Evolutionary conservation across 53 echinoderm and acorn worm genomes (phyloP).

Genomic region (Apostichopus leukothele): DNA sequence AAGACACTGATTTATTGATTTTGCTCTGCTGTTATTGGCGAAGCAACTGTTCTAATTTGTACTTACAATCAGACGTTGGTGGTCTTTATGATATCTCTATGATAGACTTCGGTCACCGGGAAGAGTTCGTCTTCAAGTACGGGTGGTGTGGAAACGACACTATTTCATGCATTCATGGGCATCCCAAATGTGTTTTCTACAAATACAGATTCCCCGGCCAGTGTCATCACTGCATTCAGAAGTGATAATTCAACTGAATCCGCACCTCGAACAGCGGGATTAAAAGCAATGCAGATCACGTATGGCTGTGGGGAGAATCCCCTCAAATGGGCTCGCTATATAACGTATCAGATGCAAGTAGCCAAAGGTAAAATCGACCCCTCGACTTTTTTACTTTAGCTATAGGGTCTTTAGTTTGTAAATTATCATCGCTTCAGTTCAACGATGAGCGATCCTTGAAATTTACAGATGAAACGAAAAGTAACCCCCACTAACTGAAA

Average conservation of each 20-base stretch:
- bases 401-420: too few species aligned
- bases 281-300: constrained; percentile 53
- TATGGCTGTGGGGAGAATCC: constrained; percentile 48
- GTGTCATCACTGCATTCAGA: constrained; percentile 37
- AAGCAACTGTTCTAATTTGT: constrained; percentile 26
- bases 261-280: constrained; percentile 37
- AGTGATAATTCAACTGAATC: constrained; percentile 46
- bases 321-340: constrained; percentile 53
- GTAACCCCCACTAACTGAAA: too few species aligned
- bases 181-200: constrained; percentile 56
- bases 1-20: constrained; percentile 53
- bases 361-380: constrained; percentile 56
- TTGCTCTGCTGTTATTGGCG: constrained; percentile 50
- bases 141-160: constrained; percentile 69
- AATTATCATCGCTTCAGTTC: too few species aligned
- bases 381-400: background rate
- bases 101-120: constrained; percentile 46
- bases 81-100: constrained; percentile 18
- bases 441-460: too few species aligned
- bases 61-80: constrained; percentile 8
- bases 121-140: constrained; percentile 26
- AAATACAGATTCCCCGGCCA: constrained; percentile 53
- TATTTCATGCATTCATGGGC: constrained; percentile 62
- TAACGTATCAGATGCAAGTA: constrained; percentile 58
- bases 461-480: too few species aligned